Base-by-base conservation (phyloP, 2,888 invertebrate genomes). In the Cephus spinipes region DNA sequence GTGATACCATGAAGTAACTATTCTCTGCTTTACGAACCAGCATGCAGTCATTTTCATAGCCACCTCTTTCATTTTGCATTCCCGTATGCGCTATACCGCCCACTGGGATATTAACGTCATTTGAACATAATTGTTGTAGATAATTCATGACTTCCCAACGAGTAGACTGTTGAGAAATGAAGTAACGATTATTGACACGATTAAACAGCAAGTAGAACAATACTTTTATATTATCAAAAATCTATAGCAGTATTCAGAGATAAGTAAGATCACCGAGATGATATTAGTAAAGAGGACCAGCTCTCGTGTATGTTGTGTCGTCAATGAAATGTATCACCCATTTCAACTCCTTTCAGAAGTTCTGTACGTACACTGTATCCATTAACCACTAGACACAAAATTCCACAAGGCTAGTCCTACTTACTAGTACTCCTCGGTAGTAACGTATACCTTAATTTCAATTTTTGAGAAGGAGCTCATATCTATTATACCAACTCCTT, bases 391-490 rank as follows among this genome's bases (percentile, higher is more conserved):
- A 15, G 15, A 15, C 40, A 40, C 40, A 40, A 40, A 12, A 4
- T 40, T 1, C 6, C 4, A 15, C 12, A 15, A 15, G 15, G 15
- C 15, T 40, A 6, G 4, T 15, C 40, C 15, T 40, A 1, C 15
- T 15, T 40, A 40, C 40, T 15, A 15, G 40, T 40, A 40, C 40
- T 40, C 6, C 15, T 40, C 40, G 40, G 4, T 40, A 6, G 2
- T 34, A 11, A 77, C 74, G 86, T 90, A 89, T 91, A 95, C 95
- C 91, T 94, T 94, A 75, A 96, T 93, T 91, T 95, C 94, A 85
- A 95, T 95, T 91, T 96, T 96, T 15, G 95, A 94, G 91, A 96
- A 96, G 6, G 95, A 95, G 69, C 95, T 95, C 95, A 96, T 95
- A 87, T 96, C 96, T 82, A 96, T 95, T 76, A 96, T 93, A 76